phyloP scores from a whole-genome alignment of 2,797 vertebrate genomes.

The Trachops cirrhosus region DNA sequence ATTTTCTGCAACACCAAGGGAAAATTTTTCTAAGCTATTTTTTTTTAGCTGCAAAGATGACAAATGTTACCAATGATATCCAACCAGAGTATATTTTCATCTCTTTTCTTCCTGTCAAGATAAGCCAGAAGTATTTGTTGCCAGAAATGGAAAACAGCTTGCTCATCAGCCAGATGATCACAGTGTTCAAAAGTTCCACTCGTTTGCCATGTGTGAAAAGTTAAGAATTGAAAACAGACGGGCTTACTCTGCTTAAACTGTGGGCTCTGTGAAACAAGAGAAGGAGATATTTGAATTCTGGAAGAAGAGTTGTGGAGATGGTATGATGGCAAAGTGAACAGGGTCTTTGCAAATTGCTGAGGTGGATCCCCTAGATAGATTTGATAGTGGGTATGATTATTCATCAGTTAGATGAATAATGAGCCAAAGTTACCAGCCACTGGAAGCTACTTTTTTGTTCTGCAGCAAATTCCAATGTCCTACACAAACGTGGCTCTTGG shows the following conservation, averaged over 20 bases:
- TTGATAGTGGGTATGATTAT: neutral
- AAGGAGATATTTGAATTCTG: neutral
- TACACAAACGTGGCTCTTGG: neutral
- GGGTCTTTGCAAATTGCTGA: neutral
- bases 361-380: neutral
- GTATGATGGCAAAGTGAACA: neutral
- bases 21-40: slow-evolving; percentile 43
- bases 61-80: slow-evolving; percentile 70
- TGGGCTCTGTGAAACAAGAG: slow-evolving; percentile 29
- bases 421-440: neutral
- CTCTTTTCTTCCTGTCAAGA: slow-evolving; percentile 57
- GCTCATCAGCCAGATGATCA: slow-evolving; percentile 74
- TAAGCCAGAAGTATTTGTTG: slow-evolving; percentile 75
- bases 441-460: neutral
- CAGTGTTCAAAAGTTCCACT: slow-evolving; percentile 66
- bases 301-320: neutral
- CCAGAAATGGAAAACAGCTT: slow-evolving; percentile 76
- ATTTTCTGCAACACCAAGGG: slow-evolving; percentile 55
- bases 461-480: neutral
- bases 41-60: slow-evolving; percentile 62
- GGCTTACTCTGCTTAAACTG: slow-evolving; percentile 39
- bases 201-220: slow-evolving; percentile 71
- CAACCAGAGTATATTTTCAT: slow-evolving; percentile 70
- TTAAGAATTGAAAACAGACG: slow-evolving; percentile 72
- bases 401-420: neutral